These are phyloP conservation scores for Drosophila tropicalis DNA, from an alignment of 1,140 invertebrate species.

Conservation along the genomic window DNA sequence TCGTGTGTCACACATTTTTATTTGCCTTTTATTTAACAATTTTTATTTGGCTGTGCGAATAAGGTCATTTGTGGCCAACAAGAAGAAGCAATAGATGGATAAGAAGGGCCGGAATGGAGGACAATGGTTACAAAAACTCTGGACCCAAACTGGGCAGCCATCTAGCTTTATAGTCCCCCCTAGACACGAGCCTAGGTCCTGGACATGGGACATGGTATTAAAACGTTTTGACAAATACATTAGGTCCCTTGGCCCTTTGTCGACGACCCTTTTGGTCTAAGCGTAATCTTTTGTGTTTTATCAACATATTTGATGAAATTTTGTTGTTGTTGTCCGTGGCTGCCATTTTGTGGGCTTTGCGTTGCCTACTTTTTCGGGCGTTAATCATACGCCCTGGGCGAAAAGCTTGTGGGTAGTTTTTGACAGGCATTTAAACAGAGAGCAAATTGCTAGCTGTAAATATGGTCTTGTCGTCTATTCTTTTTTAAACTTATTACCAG, in stretches of 20 bases:
- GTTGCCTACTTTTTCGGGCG: slow-evolving; percentile 66
- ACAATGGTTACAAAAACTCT: slow-evolving; percentile 31
- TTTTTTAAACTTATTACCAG: not conserved
- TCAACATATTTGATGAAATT: slow-evolving; percentile 79
- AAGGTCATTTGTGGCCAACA: slow-evolving; percentile 68
- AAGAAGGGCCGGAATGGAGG: not conserved
- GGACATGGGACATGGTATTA: slow-evolving; percentile 49
- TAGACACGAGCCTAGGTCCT: slow-evolving; percentile 26
- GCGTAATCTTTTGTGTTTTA: slow-evolving; percentile 78
- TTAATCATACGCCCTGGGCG: slow-evolving; percentile 70
- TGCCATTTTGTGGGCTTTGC: slow-evolving; percentile 60
- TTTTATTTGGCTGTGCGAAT: slow-evolving; percentile 75
- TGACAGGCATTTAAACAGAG: slow-evolving; percentile 22
- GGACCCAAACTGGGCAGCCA: slow-evolving; percentile 27
- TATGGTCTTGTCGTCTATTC: not conserved
- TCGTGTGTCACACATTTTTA: slow-evolving; percentile 73
- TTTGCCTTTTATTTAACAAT: slow-evolving; percentile 79
- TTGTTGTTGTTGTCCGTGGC: slow-evolving; percentile 32
- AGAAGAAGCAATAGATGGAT: not conserved
- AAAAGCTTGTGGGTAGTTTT: slow-evolving; percentile 48
- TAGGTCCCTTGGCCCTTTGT: slow-evolving; percentile 48
- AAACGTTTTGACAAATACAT: slow-evolving; percentile 79
- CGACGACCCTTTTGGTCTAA: slow-evolving; percentile 36
- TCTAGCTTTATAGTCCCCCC: slow-evolving; percentile 59
- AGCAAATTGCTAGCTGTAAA: slow-evolving; percentile 10